Percentiles rank a stretch among this genome's conserved stretches.
phyloP scores from a whole-genome alignment of 2,113 vertebrate species.

The Nanorana parkeri region DNA sequence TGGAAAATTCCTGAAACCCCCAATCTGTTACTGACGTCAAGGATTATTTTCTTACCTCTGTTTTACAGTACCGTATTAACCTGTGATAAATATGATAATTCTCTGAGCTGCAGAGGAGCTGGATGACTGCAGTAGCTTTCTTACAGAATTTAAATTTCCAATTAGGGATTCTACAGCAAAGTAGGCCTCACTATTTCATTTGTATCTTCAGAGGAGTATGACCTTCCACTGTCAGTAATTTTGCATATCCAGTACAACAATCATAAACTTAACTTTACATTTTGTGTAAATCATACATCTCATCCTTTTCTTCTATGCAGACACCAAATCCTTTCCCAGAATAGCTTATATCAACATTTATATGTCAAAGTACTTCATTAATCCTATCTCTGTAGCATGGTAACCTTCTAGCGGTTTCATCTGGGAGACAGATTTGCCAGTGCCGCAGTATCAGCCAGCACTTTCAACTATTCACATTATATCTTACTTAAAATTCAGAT shows the following conservation, averaged over 20 bases:
- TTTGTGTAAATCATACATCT: slow-evolving; percentile 32
- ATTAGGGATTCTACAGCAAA: slow-evolving; percentile 15
- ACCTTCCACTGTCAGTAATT: slow-evolving; percentile 39
- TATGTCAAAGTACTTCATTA: slow-evolving; percentile 45
- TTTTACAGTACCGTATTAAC: slow-evolving; percentile 31
- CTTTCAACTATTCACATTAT: slow-evolving; percentile 15
- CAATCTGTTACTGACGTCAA: slow-evolving; percentile 20
- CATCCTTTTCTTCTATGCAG: not conserved
- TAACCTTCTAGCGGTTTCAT: slow-evolving; percentile 27
- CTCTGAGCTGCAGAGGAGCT: not conserved
- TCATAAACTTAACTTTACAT: slow-evolving; percentile 35
- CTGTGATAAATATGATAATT: slow-evolving; percentile 41
- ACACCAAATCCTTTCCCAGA: slow-evolving; percentile 37
- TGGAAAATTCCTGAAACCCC: slow-evolving; percentile 16
- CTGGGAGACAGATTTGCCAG: not conserved
- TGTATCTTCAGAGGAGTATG: slow-evolving; percentile 14
- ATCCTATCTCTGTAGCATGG: not conserved
- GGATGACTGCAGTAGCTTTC: slow-evolving; percentile 2
- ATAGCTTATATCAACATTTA: slow-evolving; percentile 40
- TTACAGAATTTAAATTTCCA: slow-evolving; percentile 42
- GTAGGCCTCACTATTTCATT: not conserved
- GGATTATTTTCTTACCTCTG: slow-evolving; percentile 25
- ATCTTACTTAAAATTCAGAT: slow-evolving; percentile 7
- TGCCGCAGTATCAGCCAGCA: not conserved
- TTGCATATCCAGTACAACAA: slow-evolving; percentile 40